Conservation (phyloP, 2,888 invertebrate species). For the Drosophila austrosaltans region DNA sequence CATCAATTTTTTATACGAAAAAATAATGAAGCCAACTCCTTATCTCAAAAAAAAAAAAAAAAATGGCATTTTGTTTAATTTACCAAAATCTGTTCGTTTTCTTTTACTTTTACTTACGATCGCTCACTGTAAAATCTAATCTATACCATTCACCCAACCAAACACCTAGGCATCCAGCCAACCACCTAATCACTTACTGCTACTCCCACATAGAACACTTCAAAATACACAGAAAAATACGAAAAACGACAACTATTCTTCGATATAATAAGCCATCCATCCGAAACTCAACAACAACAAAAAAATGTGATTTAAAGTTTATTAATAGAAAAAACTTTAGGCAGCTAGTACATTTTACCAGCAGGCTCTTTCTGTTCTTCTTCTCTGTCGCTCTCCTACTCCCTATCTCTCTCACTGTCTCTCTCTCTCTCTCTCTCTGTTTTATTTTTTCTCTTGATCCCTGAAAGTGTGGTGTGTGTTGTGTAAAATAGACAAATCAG, state of each 20-base stretch:
- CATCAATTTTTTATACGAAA: slow-evolving; percentile 19
- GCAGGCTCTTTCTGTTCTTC: background rate
- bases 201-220: slow-evolving; percentile 11
- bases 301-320: slow-evolving; percentile 67
- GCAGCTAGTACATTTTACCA: slow-evolving; percentile 18
- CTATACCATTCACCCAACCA: slow-evolving; percentile 24
- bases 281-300: slow-evolving; percentile 35
- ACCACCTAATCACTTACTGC: slow-evolving; percentile 10
- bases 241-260: slow-evolving; percentile 55
- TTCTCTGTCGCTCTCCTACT: background rate
- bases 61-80: background rate
- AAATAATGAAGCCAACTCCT: background rate
- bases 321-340: slow-evolving; percentile 24
- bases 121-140: slow-evolving; percentile 39
- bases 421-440: background rate
- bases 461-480: slow-evolving; percentile 1
- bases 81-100: slow-evolving; percentile 2
- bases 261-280: slow-evolving; percentile 59
- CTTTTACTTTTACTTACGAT: slow-evolving; percentile 17
- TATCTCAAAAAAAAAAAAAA: background rate
- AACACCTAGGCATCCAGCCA: slow-evolving; percentile 22
- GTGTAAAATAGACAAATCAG: background rate
- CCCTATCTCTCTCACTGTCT: no score
- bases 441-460: background rate
- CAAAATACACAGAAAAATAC: slow-evolving; percentile 1